Percentiles rank a stretch among this genome's conserved stretches.
These are phyloP conservation scores for Pseudorhiza aurosa DNA, from an alignment of 30 jellyfish, hydroid and myxozoan genomes.

Conservation along the genomic window DNA sequence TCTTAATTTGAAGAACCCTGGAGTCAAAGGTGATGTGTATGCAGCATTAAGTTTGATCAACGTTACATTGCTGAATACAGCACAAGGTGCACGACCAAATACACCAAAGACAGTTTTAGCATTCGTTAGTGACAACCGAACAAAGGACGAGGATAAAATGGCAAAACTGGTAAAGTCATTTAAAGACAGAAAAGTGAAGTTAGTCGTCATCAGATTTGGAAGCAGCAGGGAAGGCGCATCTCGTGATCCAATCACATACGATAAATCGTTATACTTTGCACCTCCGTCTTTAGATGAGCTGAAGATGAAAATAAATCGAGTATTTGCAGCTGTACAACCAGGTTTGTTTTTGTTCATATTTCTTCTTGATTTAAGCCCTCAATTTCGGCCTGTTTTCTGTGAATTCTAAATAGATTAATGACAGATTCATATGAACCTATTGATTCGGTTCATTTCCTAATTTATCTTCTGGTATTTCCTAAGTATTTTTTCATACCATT, in stretches of 20 bases:
- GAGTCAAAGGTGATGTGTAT: conserved; percentile 23
- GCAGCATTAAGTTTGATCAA: conserved; percentile 56
- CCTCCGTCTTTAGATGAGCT: conserved; percentile 42
- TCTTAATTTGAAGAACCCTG: conserved; percentile 3
- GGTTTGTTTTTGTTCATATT: too few species aligned
- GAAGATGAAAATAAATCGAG: conserved; percentile 22
- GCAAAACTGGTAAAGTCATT: conserved; percentile 9
- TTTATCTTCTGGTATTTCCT: too few species aligned
- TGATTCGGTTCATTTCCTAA: too few species aligned
- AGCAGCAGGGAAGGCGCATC: conserved; percentile 9
- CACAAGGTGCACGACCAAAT: conserved; percentile 56
- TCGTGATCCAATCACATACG: conserved; percentile 27
- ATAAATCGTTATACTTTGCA: background rate
- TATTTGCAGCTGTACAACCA: conserved; percentile 45
- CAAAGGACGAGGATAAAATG: conserved; percentile 3
- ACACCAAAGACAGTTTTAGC: conserved; percentile 60
- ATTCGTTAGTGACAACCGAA: conserved; percentile 45
- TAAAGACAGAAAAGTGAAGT: conserved; percentile 32
- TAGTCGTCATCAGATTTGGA: conserved; percentile 68
- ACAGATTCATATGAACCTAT: too few species aligned
- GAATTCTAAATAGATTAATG: too few species aligned
- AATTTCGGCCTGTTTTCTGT: too few species aligned
- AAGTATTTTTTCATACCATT: too few species aligned
- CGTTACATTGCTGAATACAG: conserved; percentile 17
- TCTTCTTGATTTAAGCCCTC: too few species aligned